A percentile compares a stretch with the other conserved stretches of the same genome.
These are phyloP conservation scores for Proctacanthus coquilletti DNA, from an alignment of 1,140 invertebrate species.

Conservation along the genomic window DNA sequence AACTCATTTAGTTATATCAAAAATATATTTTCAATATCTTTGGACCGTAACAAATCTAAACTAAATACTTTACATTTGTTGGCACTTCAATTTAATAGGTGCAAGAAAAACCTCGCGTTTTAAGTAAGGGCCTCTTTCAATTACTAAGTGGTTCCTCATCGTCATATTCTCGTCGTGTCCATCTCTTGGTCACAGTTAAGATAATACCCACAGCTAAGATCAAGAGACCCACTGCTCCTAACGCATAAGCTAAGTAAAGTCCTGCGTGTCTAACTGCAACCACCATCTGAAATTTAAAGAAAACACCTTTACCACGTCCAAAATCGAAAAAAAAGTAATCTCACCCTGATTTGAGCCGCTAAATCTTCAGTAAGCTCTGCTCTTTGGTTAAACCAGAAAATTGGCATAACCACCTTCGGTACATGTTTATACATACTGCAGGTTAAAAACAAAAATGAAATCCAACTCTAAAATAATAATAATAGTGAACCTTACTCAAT, in stretches of 20 bases:
- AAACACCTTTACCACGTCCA: neutral
- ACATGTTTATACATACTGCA: conserved; percentile 38
- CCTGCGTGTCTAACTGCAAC: conserved; percentile 34
- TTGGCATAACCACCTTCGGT: conserved; percentile 40
- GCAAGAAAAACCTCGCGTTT: too few relatives aligned
- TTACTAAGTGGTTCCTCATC: conserved; percentile 20
- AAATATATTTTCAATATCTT: too few relatives aligned
- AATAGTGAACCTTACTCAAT: conserved; percentile 36
- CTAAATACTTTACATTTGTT: too few relatives aligned
- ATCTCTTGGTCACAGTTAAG: conserved; percentile 28
- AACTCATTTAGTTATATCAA: too few relatives aligned
- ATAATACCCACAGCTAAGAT: conserved; percentile 30
- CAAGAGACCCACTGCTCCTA: conserved; percentile 34
- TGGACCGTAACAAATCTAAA: too few relatives aligned
- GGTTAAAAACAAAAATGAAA: neutral
- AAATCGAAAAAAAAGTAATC: neutral
- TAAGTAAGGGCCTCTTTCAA: too few relatives aligned
- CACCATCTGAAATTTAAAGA: conserved; percentile 17
- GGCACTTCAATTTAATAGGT: too few relatives aligned
- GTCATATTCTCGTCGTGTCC: conserved; percentile 23
- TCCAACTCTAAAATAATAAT: conserved; percentile 1
- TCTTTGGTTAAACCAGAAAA: conserved; percentile 60
- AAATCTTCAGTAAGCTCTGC: conserved; percentile 41
- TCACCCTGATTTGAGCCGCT: conserved; percentile 18
- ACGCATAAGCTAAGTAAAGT: conserved; percentile 32